Percentiles rank a stretch among this genome's conserved stretches.
Evolutionary conservation across 2,888 invertebrate genomes (phyloP).

Genomic region (Meliscaeva auricollis): DNA sequence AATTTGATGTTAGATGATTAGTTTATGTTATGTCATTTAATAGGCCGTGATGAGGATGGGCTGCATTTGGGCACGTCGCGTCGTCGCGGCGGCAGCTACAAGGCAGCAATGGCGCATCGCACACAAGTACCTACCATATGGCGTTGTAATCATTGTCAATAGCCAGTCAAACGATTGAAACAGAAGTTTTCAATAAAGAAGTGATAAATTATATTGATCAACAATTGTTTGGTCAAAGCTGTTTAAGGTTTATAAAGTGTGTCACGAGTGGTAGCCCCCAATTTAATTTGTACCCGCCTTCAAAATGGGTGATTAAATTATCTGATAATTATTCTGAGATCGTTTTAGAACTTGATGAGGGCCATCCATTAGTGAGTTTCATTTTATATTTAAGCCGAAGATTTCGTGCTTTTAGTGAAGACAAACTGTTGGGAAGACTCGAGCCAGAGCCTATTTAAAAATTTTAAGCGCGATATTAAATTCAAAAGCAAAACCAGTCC

Average conservation of each 20-base stretch:
- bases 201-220: slow-evolving; percentile 54
- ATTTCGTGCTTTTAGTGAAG: no score
- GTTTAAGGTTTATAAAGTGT: slow-evolving; percentile 36
- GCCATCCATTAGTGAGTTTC: no score
- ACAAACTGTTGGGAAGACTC: no score
- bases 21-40: slow-evolving; percentile 70
- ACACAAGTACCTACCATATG: slow-evolving; percentile 52
- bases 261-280: slow-evolving; percentile 50
- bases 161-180: slow-evolving; percentile 23
- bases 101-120: neutral
- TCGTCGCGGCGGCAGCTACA: neutral
- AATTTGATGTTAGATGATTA: slow-evolving; percentile 69
- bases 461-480: no score
- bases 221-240: slow-evolving; percentile 55
- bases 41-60: slow-evolving; percentile 73
- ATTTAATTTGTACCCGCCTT: slow-evolving; percentile 52
- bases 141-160: slow-evolving; percentile 43
- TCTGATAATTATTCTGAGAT: slow-evolving; percentile 7
- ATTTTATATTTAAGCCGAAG: no score
- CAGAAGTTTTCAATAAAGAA: slow-evolving; percentile 1
- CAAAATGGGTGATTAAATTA: neutral
- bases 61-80: slow-evolving; percentile 53
- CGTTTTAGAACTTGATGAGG: neutral
- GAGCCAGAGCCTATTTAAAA: no score
- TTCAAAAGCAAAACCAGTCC: no score